Percentiles rank a stretch among this genome's conserved stretches.
These are phyloP conservation scores for Actinopyga echinites DNA, from an alignment of 53 echinoderm and acorn worm species.

Conservation along the genomic window DNA sequence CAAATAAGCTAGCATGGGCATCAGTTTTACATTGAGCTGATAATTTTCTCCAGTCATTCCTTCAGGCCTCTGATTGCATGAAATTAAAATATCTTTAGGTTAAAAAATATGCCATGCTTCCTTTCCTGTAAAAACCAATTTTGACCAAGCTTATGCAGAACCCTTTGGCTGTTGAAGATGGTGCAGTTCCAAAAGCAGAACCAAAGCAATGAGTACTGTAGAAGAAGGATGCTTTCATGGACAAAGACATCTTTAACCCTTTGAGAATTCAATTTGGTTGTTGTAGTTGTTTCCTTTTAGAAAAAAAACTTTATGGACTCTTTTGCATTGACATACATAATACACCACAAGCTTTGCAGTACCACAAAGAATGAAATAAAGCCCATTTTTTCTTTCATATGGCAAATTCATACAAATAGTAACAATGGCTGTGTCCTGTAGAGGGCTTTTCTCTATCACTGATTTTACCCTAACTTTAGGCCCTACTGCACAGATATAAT, in stretches of 20 bases:
- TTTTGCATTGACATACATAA: no score
- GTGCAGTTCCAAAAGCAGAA: neutral
- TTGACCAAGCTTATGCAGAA: neutral
- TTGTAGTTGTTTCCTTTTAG: no score
- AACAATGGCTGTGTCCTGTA: neutral
- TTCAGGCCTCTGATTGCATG: conserved; percentile 19
- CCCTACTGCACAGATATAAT: conserved; percentile 15
- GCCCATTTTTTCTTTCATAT: no score
- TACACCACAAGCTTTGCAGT: no score
- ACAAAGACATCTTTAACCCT: no score
- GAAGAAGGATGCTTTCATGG: no score
- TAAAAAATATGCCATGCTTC: conserved; percentile 34
- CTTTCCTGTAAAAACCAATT: conserved; percentile 46
- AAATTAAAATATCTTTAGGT: conserved; percentile 39
- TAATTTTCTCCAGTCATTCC: conserved; percentile 38
- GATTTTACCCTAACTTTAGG: neutral
- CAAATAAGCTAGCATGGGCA: neutral
- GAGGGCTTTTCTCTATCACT: neutral
- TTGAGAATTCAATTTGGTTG: no score
- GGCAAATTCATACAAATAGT: no score
- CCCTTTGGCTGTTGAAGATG: conserved; percentile 11
- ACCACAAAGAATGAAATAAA: no score
- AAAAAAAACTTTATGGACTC: no score
- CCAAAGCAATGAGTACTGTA: no score
- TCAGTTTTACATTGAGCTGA: conserved; percentile 4